phyloP scores from a whole-genome alignment of 1,140 invertebrate genomes.

The Ladona fulva region DNA sequence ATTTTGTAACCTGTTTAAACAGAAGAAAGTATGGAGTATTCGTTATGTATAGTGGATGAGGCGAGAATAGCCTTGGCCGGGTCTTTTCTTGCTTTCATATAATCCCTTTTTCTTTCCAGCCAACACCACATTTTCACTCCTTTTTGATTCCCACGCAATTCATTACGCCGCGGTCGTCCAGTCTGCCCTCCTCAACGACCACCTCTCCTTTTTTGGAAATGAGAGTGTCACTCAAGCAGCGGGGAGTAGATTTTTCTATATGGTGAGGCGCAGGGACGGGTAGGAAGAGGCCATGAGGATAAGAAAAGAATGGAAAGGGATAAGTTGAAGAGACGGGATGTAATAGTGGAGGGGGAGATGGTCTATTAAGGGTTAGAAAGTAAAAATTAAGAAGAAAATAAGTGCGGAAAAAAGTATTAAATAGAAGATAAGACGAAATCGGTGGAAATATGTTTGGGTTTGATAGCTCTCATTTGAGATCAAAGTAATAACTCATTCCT shows the following conservation, averaged over 20 bases:
- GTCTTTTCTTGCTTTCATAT: no score
- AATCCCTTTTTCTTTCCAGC: neutral
- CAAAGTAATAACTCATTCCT: no score
- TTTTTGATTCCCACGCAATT: conserved; percentile 4
- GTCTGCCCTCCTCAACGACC: neutral
- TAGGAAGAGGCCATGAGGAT: neutral
- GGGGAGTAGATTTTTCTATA: neutral
- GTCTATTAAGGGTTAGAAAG: neutral
- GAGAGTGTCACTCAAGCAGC: conserved; percentile 2
- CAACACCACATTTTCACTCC: neutral
- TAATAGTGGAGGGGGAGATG: neutral
- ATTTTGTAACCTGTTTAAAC: no score
- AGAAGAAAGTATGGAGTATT: no score
- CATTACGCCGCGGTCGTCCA: neutral
- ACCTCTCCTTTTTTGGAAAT: neutral
- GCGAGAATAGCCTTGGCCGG: no score
- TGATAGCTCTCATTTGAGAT: no score
- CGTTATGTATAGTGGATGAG: no score
- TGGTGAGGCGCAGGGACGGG: neutral
- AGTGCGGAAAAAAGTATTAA: no score
- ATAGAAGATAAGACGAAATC: no score
- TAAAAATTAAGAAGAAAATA: neutral
- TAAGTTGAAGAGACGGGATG: neutral
- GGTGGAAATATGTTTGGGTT: no score
- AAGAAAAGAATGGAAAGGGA: neutral